Evolutionary conservation across 2,888 invertebrate genomes (phyloP), one percentile per base, ranked within the genome.

Genomic region (Biston betularia): DNA sequence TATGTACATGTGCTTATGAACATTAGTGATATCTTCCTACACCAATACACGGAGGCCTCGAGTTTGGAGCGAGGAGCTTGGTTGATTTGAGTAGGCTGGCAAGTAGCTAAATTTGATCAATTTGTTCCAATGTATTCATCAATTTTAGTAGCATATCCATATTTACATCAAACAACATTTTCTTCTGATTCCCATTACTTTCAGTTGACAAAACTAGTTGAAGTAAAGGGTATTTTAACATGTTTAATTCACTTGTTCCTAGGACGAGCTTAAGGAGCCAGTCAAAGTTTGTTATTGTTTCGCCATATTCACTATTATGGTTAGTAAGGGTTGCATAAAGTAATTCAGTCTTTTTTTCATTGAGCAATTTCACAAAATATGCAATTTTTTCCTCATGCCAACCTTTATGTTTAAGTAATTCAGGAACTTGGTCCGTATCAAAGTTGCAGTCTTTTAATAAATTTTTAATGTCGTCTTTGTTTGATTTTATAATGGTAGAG

Each of bases 181-280:
- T 79, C 52, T 74, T 78, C 12, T 75, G 66, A 53, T 76, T 65
- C 33, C 78, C 79, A 63, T 76, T 75, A 63, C 76, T 76, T 55
- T 79, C 72, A 44, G 83, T 86, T 40, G 75, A 77, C n/a, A 91
- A 69, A 38, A 77, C 67, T 12, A 92, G 73, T 70, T 89, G 88
- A 8, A 90, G 48, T 24, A 90, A 58, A 15, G 89, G 84, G 76
- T 88, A 88, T 68, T 77, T 82, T 38, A 86, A 72, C 15, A 82
- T 83, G 74, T 87, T 87, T 35, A 89, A 70, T 69, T 87, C 85
- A 77, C 89, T 90, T 49, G 86, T 88, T 9, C 92, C 92, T 54
- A 84, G 70, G 50, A 89, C 78, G 54, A 83, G 70, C 76, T 90
- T 91, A 7, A 90, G 67, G 56, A 73, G 52, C 90, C 91, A 92